These are phyloP conservation scores for Anaspis maculata DNA, from an alignment of 2,888 invertebrate genomes.

Conservation along the genomic window DNA sequence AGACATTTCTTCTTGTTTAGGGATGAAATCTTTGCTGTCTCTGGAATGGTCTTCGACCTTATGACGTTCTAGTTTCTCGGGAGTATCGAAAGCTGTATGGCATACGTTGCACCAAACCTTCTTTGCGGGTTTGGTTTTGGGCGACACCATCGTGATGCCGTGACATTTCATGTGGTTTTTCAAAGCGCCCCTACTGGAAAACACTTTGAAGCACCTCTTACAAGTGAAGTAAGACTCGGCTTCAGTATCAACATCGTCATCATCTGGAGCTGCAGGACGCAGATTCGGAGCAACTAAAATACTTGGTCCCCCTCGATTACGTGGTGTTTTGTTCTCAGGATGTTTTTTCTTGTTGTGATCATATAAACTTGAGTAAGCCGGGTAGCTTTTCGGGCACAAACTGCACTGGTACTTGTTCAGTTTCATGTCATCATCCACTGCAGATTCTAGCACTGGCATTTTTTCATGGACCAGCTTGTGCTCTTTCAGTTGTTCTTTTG, in stretches of 20 bases:
- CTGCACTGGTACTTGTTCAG: constrained; percentile 47
- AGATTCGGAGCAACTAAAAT: constrained; percentile 32
- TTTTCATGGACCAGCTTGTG: constrained; percentile 32
- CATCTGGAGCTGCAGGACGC: constrained; percentile 6
- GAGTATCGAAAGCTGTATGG: constrained; percentile 51
- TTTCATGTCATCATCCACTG: constrained; percentile 40
- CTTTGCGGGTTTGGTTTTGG: constrained; percentile 22
- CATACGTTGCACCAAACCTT: constrained; percentile 55
- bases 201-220: constrained; percentile 45
- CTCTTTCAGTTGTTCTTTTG: constrained; percentile 32
- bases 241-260: constrained; percentile 17
- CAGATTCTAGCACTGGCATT: constrained; percentile 35
- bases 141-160: constrained; percentile 36
- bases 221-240: constrained; percentile 39
- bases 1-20: constrained; percentile 17
- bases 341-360: constrained; percentile 34
- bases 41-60: constrained; percentile 42
- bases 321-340: constrained; percentile 22
- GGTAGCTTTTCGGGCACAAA: constrained; percentile 46
- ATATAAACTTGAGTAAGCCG: constrained; percentile 31
- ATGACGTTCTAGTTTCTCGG: constrained; percentile 48
- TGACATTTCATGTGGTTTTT: constrained; percentile 45
- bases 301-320: constrained; percentile 25
- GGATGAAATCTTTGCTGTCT: constrained; percentile 19
- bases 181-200: constrained; percentile 40